Percentiles rank a stretch among this genome's conserved stretches.
phyloP scores from a whole-genome alignment of 1,140 invertebrate genomes.

The Lepidurus apus region DNA sequence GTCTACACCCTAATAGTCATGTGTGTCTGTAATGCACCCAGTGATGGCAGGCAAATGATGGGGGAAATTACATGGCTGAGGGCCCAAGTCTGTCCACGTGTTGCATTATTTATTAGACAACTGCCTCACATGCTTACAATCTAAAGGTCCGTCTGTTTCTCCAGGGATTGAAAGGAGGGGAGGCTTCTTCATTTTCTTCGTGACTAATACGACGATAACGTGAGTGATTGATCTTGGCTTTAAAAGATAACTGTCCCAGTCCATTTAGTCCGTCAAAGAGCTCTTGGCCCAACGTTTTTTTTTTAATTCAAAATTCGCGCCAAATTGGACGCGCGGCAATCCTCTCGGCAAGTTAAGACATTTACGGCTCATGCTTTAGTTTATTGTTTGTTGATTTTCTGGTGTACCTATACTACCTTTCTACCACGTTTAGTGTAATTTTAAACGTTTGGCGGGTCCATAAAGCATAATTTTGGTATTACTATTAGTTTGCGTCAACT shows the following conservation, averaged over 20 bases:
- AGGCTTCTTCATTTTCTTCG: neutral
- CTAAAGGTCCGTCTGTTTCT: neutral
- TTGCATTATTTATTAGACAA: conserved; percentile 20
- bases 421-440: too few species aligned
- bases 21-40: conserved; percentile 21
- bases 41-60: conserved; percentile 21
- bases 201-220: neutral
- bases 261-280: neutral
- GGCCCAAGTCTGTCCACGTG: conserved; percentile 14
- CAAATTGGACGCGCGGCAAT: too few species aligned
- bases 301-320: too few species aligned
- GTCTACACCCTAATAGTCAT: conserved; percentile 13
- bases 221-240: conserved; percentile 22
- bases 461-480: too few species aligned
- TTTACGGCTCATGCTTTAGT: too few species aligned
- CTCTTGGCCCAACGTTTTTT: too few species aligned
- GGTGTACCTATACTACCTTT: too few species aligned
- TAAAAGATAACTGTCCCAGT: neutral
- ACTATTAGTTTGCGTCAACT: too few species aligned
- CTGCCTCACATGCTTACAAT: conserved; percentile 8
- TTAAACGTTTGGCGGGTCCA: too few species aligned
- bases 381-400: too few species aligned
- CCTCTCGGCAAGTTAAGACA: too few species aligned
- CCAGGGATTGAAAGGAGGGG: neutral
- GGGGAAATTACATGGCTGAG: conserved; percentile 17